These are phyloP conservation scores for Argyrosomus japonicus DNA, from an alignment of 2,113 vertebrate species.

Conservation along the genomic window DNA sequence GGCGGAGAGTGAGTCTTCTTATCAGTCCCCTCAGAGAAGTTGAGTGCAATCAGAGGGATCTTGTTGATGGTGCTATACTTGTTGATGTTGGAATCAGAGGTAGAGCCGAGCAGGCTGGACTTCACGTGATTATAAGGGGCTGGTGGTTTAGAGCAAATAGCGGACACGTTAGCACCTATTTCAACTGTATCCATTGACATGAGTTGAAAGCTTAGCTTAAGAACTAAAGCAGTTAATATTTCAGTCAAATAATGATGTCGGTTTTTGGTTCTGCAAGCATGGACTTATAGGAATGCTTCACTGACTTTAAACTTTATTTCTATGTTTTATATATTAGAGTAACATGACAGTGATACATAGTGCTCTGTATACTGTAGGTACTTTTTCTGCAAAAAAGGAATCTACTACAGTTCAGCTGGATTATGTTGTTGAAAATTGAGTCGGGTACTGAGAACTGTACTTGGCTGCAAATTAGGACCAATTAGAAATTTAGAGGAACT, in stretches of 20 bases:
- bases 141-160: constrained; percentile 66
- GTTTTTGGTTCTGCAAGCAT: not conserved
- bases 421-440: not conserved
- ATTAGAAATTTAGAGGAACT: not conserved
- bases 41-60: constrained; percentile 97
- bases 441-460: not conserved
- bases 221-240: not conserved
- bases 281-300: not conserved
- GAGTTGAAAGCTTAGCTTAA: not conserved
- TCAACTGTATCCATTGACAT: not conserved
- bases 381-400: constrained; percentile 7
- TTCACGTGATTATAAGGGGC: constrained; percentile 98
- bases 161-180: constrained; percentile 8
- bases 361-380: constrained; percentile 14
- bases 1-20: constrained; percentile 96
- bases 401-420: not conserved
- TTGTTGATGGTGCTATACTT: constrained; percentile 99
- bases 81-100: constrained; percentile 99
- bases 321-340: not conserved
- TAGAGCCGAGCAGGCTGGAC: constrained; percentile 96
- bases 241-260: not conserved
- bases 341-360: not conserved
- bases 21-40: constrained; percentile 95
- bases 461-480: constrained; percentile 7
- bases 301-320: constrained; percentile 5